phyloP scores from a whole-genome alignment of 1,140 invertebrate genomes.

The Aculops lycopersici region DNA sequence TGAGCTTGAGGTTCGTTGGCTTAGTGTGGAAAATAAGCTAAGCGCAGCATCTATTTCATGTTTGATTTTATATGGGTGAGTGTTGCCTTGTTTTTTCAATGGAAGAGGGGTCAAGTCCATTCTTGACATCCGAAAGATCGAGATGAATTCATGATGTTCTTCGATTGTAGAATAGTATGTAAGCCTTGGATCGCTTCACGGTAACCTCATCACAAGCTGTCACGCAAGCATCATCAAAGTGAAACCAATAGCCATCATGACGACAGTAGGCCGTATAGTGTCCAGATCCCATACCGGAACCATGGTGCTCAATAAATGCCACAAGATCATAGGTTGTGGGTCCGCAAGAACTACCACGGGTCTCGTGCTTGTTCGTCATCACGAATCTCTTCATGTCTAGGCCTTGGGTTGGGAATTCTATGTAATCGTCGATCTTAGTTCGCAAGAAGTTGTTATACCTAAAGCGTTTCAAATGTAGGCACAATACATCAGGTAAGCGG shows the following conservation, averaged over 20 bases:
- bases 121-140: no score
- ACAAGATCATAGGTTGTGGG: conserved; percentile 42
- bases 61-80: no score
- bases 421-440: conserved; percentile 41
- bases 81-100: no score
- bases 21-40: no score
- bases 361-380: conserved; percentile 29
- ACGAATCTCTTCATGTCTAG: conserved; percentile 48
- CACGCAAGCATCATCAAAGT: conserved; percentile 64
- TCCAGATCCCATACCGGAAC: conserved; percentile 42
- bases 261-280: conserved; percentile 54
- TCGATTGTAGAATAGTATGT: conserved; percentile 51
- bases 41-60: no score
- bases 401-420: conserved; percentile 36
- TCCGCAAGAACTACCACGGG: conserved; percentile 22
- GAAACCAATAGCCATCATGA: conserved; percentile 42
- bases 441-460: conserved; percentile 44
- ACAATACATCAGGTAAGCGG: conserved; percentile 43
- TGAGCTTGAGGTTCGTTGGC: no score
- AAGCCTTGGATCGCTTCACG: conserved; percentile 44
- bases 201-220: conserved; percentile 28
- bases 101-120: no score
- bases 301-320: conserved; percentile 52
- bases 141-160: conserved; percentile 15
- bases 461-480: conserved; percentile 52